Percentiles rank a stretch among this genome's conserved stretches.
These are phyloP conservation scores for Drosophila melanosoma DNA, from an alignment of 2,888 invertebrate genomes.

Conservation along the genomic window DNA sequence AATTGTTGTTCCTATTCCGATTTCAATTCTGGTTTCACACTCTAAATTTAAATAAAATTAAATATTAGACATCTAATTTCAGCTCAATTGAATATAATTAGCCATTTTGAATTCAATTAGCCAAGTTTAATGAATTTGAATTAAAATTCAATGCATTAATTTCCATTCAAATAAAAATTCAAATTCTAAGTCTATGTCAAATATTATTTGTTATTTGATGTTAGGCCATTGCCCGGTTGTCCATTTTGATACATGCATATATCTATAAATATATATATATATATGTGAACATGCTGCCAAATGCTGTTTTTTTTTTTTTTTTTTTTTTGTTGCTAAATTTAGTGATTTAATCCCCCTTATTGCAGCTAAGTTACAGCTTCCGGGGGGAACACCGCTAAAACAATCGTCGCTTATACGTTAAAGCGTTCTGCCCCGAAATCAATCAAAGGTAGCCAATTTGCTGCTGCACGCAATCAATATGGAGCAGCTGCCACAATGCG, in stretches of 20 bases:
- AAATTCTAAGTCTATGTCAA: background rate
- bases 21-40: background rate
- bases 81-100: background rate
- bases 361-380: slow-evolving; percentile 45
- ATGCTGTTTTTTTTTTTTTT: slow-evolving; percentile 25
- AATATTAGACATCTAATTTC: background rate
- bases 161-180: slow-evolving; percentile 1
- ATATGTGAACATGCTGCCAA: slow-evolving; percentile 47
- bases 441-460: slow-evolving; percentile 70
- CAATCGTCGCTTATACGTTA: slow-evolving; percentile 41
- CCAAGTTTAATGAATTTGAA: background rate
- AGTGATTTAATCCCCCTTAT: background rate
- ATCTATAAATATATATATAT: background rate
- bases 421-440: slow-evolving; percentile 54
- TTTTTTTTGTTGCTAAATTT: slow-evolving; percentile 22
- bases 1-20: background rate
- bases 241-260: slow-evolving; percentile 20
- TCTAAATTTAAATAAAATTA: background rate
- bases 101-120: background rate
- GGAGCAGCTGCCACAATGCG: slow-evolving; percentile 44
- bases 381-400: slow-evolving; percentile 14
- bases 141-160: slow-evolving; percentile 6
- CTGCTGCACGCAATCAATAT: slow-evolving; percentile 72
- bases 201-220: slow-evolving; percentile 11
- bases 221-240: slow-evolving; percentile 44